Base-by-base conservation (phyloP, 2,797 vertebrate genomes). In the Natrix natrix region DNA sequence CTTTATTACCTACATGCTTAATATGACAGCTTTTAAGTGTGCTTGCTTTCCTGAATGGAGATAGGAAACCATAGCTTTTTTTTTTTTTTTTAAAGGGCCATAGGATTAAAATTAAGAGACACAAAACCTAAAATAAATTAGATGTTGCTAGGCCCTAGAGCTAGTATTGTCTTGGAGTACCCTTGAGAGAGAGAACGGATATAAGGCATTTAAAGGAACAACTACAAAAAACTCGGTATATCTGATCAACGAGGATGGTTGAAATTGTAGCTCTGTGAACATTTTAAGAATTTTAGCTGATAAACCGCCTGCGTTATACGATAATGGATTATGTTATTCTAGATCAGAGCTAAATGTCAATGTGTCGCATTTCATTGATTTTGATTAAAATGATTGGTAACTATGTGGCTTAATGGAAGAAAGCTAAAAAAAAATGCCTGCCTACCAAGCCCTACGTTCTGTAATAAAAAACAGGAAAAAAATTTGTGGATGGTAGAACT, bases 1-100 rank as follows among this genome's bases (percentile, higher is more conserved):
- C 92, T 97, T 97, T 96, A 96, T 95, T 95, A 92, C 91, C 92
- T 92, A 48, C 63, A 90, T 95, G 94, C 96, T 96, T 92, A 93
- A 89, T 89, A 96, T 95, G 89, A 95, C 74, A 94, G 63, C 92
- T 96, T 96, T 97, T 95, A 95, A 93, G 56, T 54, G 92, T 94
- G 92, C 69, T 88, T 95, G 60, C 7, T 90, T 95, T 96, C 96
- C 66, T 94, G 57, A 52, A 0, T 90, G 91, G 86, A 74, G 48
- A 43, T 83, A 83, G 37, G 89, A 43, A 52, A 66, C 37, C 43
- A 22, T 22, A 37, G 57, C 11, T 10, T 83, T 74, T 57, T 86
- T 87, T 87, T n/a, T 28, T 63, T 63, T 37, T 60, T 60, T 57
- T 13, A 55, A 60, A 66, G 32, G 69, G 94, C 22, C 86, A n/a